Conservation (phyloP, 2,113 vertebrate genomes). For the Ochotona princeps region DNA sequence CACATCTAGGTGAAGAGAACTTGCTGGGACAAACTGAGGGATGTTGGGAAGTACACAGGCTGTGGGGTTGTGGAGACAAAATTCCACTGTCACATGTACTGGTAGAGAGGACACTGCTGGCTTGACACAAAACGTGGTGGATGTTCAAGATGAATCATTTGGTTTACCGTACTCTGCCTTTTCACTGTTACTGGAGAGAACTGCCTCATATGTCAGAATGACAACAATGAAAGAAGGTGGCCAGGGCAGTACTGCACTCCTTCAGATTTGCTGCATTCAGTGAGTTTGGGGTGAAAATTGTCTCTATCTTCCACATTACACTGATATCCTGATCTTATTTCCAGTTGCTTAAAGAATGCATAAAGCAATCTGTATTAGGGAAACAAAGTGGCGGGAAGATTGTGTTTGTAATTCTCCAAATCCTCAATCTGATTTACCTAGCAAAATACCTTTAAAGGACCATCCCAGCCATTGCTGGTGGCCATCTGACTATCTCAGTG, state of each 20-base stretch:
- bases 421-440: slow-evolving; percentile 16
- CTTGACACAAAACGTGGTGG: background rate
- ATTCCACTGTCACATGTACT: background rate
- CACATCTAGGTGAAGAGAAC: background rate
- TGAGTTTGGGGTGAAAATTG: background rate
- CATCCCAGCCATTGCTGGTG: background rate
- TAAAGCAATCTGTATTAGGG: background rate
- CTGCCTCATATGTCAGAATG: background rate
- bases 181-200: background rate
- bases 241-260: no score
- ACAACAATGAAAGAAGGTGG: background rate
- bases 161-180: background rate
- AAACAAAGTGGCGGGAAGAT: background rate
- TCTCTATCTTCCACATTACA: background rate
- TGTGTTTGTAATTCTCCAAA: background rate
- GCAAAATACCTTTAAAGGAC: slow-evolving; percentile 19
- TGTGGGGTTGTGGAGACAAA: background rate
- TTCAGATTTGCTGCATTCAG: background rate
- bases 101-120: background rate
- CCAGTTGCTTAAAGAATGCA: background rate
- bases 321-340: background rate
- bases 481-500: background rate
- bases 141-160: background rate
- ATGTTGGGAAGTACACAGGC: background rate
- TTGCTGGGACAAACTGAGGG: background rate